Conservation (phyloP, 2,113 vertebrate species). For the Mobula hypostoma region DNA sequence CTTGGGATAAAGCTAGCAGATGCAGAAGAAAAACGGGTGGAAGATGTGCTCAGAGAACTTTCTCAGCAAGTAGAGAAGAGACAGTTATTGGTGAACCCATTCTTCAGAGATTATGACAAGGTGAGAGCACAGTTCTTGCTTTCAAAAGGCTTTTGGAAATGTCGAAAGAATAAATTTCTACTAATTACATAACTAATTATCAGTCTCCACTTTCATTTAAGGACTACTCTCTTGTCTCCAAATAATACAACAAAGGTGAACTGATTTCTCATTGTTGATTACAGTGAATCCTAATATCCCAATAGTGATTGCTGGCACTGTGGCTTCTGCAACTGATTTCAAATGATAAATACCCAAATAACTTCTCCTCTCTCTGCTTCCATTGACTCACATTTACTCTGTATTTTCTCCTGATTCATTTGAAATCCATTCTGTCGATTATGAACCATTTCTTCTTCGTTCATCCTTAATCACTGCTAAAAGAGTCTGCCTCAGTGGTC, state of each 20-base stretch:
- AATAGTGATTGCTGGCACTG: background rate
- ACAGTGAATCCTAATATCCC: background rate
- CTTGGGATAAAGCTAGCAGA: background rate
- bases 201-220: background rate
- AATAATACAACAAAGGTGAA: background rate
- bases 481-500: too few relatives aligned
- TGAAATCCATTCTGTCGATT: background rate
- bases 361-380: background rate
- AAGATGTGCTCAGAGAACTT: background rate
- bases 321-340: background rate
- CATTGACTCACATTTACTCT: background rate
- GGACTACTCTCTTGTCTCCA: background rate
- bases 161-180: background rate
- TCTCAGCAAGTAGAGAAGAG: background rate
- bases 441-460: background rate
- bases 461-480: background rate
- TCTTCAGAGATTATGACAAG: slow-evolving; percentile 26
- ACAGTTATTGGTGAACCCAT: slow-evolving; percentile 7
- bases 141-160: background rate
- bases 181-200: background rate
- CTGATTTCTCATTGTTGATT: background rate
- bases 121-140: background rate
- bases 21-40: background rate
- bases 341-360: background rate
- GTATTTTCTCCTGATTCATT: background rate